A percentile compares a stretch with the other conserved stretches of the same genome.
Evolutionary conservation across 2,888 invertebrate genomes (phyloP).

Genomic region (Augochlorella aurata): DNA sequence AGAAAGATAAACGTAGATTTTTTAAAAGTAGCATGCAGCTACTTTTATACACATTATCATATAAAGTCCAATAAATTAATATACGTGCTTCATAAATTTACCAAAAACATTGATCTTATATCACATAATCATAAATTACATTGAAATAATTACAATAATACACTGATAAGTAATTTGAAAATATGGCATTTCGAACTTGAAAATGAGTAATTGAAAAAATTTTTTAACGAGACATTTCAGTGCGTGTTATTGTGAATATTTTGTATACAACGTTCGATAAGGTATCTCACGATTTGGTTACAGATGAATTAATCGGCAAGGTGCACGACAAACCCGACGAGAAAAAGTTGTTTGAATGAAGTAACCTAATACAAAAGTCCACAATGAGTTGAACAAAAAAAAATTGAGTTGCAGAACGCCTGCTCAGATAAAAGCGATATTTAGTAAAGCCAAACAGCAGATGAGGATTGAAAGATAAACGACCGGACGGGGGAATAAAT

Average conservation of each 20-base stretch:
- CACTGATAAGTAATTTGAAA: not conserved
- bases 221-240: not conserved
- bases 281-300: not conserved
- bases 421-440: not conserved
- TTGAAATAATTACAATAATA: not conserved
- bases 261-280: not conserved
- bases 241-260: not conserved
- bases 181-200: not conserved
- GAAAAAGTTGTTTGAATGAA: not conserved
- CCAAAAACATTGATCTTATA: no score
- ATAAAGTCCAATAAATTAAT: no score
- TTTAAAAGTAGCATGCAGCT: no score
- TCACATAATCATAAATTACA: no score
- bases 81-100: no score
- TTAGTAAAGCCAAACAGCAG: not conserved
- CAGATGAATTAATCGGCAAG: not conserved
- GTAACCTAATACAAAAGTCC: not conserved
- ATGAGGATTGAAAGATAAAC: slow-evolving; percentile 13
- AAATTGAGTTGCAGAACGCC: not conserved
- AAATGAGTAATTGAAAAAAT: not conserved
- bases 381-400: not conserved
- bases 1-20: no score
- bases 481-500: slow-evolving; percentile 3
- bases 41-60: no score
- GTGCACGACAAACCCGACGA: not conserved